A percentile compares a stretch with the other conserved stretches of the same genome.
Evolutionary conservation across 2,888 invertebrate genomes (phyloP).

Genomic region (Allolobophora icterica): DNA sequence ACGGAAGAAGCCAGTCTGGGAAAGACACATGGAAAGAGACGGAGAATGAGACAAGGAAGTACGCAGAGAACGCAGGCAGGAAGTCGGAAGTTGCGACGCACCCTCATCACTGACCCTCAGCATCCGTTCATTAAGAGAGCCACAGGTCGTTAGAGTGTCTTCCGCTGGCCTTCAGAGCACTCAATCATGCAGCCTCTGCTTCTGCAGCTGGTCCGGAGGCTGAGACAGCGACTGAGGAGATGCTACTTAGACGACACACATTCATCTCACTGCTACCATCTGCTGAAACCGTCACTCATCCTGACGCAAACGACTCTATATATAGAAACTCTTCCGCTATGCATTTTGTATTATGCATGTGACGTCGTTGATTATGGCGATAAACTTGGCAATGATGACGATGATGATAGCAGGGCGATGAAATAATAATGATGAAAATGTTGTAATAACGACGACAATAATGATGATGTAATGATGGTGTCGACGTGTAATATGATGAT

Average conservation of each 20-base stretch:
- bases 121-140: background rate
- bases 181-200: background rate
- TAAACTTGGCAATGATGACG: background rate
- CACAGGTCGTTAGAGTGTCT: background rate
- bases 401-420: too few species aligned
- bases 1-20: too few species aligned
- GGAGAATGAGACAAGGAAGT: background rate
- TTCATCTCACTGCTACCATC: background rate
- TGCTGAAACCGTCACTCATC: background rate
- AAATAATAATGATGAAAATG: too few species aligned
- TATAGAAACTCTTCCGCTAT: background rate
- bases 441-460: too few species aligned
- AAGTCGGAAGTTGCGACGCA: background rate
- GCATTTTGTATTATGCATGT: background rate
- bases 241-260: background rate
- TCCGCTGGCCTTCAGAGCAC: background rate
- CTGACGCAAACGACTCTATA: background rate
- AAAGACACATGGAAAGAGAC: too few species aligned
- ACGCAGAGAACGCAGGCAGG: background rate
- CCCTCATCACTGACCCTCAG: background rate
- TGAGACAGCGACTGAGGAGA: background rate
- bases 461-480: too few species aligned
- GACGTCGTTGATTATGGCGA: background rate
- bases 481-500: too few species aligned
- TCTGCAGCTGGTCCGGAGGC: background rate